Evolutionary conservation across 2,797 vertebrate species (phyloP).

Genomic region (Danio choprae): DNA sequence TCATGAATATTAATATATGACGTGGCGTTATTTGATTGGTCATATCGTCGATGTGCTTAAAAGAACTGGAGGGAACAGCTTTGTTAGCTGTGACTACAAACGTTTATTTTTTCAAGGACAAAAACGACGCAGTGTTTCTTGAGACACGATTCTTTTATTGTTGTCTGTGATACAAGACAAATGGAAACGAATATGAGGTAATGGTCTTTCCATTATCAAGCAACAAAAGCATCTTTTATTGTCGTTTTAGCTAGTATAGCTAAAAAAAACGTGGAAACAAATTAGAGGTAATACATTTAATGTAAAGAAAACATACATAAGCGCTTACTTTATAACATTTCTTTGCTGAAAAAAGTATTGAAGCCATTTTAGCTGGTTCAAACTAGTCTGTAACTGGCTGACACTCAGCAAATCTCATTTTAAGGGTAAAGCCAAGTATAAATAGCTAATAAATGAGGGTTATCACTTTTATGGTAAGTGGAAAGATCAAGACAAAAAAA

Average conservation of each 20-base stretch:
- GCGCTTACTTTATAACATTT: slow-evolving; percentile 47
- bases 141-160: background rate
- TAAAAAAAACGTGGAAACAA: background rate
- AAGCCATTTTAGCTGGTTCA: background rate
- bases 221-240: background rate
- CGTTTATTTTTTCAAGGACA: background rate
- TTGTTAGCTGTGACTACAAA: background rate
- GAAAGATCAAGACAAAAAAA: too few species aligned
- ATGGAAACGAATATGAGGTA: slow-evolving; percentile 14
- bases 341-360: background rate
- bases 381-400: background rate
- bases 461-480: too few species aligned
- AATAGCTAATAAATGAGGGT: too few species aligned
- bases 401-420: too few species aligned
- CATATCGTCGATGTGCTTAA: background rate
- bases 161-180: slow-evolving; percentile 10
- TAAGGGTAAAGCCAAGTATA: too few species aligned
- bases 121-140: background rate
- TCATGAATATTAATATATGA: slow-evolving; percentile 5
- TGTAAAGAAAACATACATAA: background rate
- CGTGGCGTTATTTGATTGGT: background rate
- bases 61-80: background rate
- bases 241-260: too few species aligned
- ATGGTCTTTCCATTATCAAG: background rate
- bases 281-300: background rate